Conservation (phyloP, 2,888 invertebrate species). For the Meiosimyza platycephala region DNA sequence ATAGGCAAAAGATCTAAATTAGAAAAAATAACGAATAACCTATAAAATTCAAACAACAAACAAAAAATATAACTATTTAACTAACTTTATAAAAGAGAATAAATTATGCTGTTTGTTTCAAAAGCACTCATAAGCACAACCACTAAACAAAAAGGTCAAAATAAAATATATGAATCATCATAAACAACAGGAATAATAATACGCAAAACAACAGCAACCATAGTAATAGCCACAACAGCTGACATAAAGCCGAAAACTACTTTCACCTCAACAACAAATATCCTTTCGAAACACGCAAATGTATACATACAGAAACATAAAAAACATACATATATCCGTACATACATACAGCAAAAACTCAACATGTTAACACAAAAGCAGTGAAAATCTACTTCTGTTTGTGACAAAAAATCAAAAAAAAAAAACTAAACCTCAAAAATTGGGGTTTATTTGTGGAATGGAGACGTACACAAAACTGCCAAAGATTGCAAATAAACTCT, state of each 20-base stretch:
- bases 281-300: background rate
- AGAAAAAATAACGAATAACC: no score
- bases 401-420: no score
- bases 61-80: no score
- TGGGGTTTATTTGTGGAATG: background rate
- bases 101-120: background rate
- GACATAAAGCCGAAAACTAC: slow-evolving; percentile 16
- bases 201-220: background rate
- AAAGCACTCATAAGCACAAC: background rate
- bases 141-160: background rate
- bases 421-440: background rate
- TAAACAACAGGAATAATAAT: background rate
- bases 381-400: slow-evolving; percentile 3
- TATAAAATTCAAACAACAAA: no score
- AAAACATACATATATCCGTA: background rate
- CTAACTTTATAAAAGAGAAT: no score
- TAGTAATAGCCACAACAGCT: slow-evolving; percentile 6
- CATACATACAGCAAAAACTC: background rate
- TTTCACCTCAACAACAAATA: slow-evolving; percentile 12
- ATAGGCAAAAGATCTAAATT: no score
- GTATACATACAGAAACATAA: background rate
- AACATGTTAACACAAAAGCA: background rate
- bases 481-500: slow-evolving; percentile 11
- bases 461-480: background rate
- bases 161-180: slow-evolving; percentile 17